A percentile compares a stretch with the other conserved stretches of the same genome.
These are phyloP conservation scores for Sylvilagus bachmani DNA, from an alignment of 2,113 vertebrate species.

Conservation along the genomic window DNA sequence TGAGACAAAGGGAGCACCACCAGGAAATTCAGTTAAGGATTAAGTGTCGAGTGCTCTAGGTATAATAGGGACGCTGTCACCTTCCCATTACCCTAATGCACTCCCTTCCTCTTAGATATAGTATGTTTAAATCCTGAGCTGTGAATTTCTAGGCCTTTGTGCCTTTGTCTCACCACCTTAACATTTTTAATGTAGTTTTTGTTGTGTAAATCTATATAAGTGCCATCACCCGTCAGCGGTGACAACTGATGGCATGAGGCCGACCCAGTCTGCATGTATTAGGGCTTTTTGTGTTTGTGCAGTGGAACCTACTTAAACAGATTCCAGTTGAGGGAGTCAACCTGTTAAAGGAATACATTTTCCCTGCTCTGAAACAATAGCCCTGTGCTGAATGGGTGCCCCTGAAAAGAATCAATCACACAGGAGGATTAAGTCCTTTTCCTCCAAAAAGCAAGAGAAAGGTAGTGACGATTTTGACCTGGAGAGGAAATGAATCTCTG, in stretches of 20 bases:
- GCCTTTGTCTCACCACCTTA: slow-evolving; percentile 89
- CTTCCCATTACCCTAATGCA: slow-evolving; percentile 87
- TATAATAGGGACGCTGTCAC: slow-evolving; percentile 84
- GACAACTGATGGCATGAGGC: slow-evolving; percentile 86
- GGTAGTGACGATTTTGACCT: slow-evolving; percentile 68
- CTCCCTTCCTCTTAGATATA: slow-evolving; percentile 87
- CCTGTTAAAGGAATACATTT: slow-evolving; percentile 89
- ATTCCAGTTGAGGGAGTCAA: slow-evolving; percentile 88
- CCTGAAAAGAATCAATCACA: slow-evolving; percentile 83
- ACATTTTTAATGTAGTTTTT: slow-evolving; percentile 91
- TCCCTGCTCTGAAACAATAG: slow-evolving; percentile 88
- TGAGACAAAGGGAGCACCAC: slow-evolving; percentile 86
- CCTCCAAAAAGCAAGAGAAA: slow-evolving; percentile 66
- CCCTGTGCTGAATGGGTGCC: slow-evolving; percentile 83
- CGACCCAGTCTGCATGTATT: slow-evolving; percentile 89
- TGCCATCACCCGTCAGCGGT: slow-evolving; percentile 89
- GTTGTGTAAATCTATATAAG: slow-evolving; percentile 92
- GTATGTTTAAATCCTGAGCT: slow-evolving; percentile 89
- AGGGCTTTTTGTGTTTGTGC: slow-evolving; percentile 90
- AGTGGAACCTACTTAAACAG: slow-evolving; percentile 88
- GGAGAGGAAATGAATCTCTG: slow-evolving; percentile 62
- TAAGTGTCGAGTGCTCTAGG: slow-evolving; percentile 86
- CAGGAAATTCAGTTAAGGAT: slow-evolving; percentile 88
- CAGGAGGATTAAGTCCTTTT: slow-evolving; percentile 80
- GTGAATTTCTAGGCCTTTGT: slow-evolving; percentile 89